phyloP scores from a whole-genome alignment of 2,113 vertebrate genomes.

The Pelecanoides urinatrix region DNA sequence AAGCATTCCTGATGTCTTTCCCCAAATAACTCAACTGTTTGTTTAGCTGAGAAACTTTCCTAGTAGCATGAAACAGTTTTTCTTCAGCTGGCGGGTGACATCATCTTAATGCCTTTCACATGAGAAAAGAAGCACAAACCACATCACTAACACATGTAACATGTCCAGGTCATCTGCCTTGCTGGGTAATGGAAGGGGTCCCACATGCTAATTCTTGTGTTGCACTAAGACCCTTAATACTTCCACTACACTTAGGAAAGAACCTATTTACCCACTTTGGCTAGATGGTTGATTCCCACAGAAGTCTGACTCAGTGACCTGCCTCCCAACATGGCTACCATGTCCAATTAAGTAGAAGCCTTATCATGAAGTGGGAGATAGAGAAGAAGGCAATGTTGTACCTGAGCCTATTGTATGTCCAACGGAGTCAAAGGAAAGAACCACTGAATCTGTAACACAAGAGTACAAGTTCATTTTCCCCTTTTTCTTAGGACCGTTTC shows the following conservation, averaged over 20 bases:
- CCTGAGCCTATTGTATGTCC: conserved; percentile 94
- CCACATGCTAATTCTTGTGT: background rate
- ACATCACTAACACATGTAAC: background rate
- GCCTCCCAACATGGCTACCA: conserved; percentile 71
- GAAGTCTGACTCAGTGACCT: background rate
- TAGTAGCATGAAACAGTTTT: conserved; percentile 19
- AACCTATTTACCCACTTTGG: background rate
- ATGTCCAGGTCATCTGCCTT: background rate
- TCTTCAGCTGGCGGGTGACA: conserved; percentile 6
- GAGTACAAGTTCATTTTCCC: conserved; percentile 85
- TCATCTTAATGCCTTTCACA: conserved; percentile 28
- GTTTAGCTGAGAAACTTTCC: conserved; percentile 42
- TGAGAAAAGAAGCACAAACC: background rate
- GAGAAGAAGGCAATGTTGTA: conserved; percentile 78
- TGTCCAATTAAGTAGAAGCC: conserved; percentile 36
- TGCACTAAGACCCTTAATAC: background rate
- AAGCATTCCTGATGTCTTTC: conserved; percentile 29
- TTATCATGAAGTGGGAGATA: conserved; percentile 47
- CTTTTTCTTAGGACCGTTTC: conserved; percentile 12
- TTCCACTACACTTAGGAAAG: background rate
- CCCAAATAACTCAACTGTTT: conserved; percentile 37
- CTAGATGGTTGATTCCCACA: background rate
- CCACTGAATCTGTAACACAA: conserved; percentile 95
- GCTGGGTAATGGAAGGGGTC: background rate
- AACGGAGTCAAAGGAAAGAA: conserved; percentile 86